A percentile compares a stretch with the other conserved stretches of the same genome.
Evolutionary conservation across 1,140 invertebrate species (phyloP).

Genomic region (Dendroctonus ponderosae): DNA sequence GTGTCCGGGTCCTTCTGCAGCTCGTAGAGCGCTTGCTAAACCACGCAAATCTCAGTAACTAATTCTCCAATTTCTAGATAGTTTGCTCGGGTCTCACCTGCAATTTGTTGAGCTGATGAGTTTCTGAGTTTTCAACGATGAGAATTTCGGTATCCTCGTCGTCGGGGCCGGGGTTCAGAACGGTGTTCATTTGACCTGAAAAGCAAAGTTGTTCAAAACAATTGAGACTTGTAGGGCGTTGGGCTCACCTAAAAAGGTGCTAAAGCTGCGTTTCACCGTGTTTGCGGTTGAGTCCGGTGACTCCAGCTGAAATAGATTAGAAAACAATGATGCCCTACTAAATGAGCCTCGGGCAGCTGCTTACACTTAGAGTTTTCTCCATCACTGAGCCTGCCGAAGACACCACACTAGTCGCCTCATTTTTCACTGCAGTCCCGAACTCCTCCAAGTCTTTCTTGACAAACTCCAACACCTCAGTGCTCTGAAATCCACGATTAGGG

Average conservation of each 20-base stretch:
- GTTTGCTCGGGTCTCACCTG: slow-evolving; percentile 54
- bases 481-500: slow-evolving; percentile 53
- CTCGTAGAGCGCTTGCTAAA: slow-evolving; percentile 48
- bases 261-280: slow-evolving; percentile 68
- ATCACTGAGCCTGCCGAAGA: slow-evolving; percentile 61
- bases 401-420: slow-evolving; percentile 66
- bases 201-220: slow-evolving; percentile 25
- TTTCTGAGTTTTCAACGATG: slow-evolving; percentile 59
- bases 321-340: background rate
- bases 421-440: slow-evolving; percentile 67
- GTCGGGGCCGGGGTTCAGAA: slow-evolving; percentile 66
- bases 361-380: slow-evolving; percentile 68
- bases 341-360: background rate
- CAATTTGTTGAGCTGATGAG: slow-evolving; percentile 59
- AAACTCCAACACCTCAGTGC: slow-evolving; percentile 69
- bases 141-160: slow-evolving; percentile 68
- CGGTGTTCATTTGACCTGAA: slow-evolving; percentile 63
- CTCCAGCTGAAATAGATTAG: slow-evolving; percentile 58
- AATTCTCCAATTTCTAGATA: background rate
- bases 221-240: background rate
- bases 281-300: slow-evolving; percentile 66
- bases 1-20: slow-evolving; percentile 52
- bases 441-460: slow-evolving; percentile 75
- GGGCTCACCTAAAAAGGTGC: slow-evolving; percentile 63
- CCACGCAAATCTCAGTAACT: background rate